Evolutionary conservation across 2,113 vertebrate species (phyloP).

Genomic region (Illadopsis cleaveri): DNA sequence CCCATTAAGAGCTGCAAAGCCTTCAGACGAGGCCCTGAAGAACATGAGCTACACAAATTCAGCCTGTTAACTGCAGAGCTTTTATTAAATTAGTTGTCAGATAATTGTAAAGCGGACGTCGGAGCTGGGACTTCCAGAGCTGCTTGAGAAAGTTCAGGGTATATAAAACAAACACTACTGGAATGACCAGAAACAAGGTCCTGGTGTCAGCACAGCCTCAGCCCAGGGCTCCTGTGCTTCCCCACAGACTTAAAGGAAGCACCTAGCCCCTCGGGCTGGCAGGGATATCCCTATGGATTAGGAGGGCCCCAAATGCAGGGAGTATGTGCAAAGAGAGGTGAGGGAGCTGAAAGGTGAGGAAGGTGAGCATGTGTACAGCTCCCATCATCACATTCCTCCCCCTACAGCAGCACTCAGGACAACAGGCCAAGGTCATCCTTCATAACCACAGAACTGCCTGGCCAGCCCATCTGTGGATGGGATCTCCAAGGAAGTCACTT

Average conservation of each 20-base stretch:
- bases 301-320: not conserved
- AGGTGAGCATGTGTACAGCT: not conserved
- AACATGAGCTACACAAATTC: not conserved
- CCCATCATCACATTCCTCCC: not conserved
- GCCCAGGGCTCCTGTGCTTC: not conserved
- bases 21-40: not conserved
- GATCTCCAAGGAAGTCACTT: not conserved
- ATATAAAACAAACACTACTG: not conserved
- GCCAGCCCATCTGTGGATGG: not conserved
- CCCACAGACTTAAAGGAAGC: not conserved
- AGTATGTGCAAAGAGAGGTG: not conserved
- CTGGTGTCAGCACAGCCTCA: not conserved
- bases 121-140: not conserved
- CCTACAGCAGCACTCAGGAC: not conserved
- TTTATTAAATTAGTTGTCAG: not conserved
- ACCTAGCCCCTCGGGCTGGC: not conserved
- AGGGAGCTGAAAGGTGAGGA: not conserved
- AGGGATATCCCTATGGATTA: rapidly evolving
- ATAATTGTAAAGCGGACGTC: not conserved
- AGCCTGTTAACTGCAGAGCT: not conserved
- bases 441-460: not conserved
- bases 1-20: not conserved
- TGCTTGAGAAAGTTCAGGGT: not conserved
- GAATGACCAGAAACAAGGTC: not conserved
- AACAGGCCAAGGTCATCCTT: not conserved